Evolutionary conservation across 2,113 vertebrate species (phyloP).

Genomic region (Sakesphorus luctuosus): DNA sequence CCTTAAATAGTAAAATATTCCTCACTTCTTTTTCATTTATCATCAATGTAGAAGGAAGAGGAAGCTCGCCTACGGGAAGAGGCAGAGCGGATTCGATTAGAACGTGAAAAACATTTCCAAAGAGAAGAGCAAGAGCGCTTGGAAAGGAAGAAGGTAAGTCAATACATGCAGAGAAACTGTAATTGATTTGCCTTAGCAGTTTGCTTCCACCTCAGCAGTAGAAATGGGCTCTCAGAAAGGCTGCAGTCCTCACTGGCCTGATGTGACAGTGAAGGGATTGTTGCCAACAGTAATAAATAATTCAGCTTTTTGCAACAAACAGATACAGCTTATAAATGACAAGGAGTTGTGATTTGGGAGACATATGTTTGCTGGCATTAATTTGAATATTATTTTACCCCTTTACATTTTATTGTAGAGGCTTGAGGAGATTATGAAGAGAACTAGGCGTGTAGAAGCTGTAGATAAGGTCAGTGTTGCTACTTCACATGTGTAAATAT

Average conservation of each 20-base stretch:
- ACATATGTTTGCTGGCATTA: background rate
- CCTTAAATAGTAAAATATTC: background rate
- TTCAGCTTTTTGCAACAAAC: background rate
- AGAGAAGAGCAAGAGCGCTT: constrained; percentile 94
- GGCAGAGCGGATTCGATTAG: constrained; percentile 82
- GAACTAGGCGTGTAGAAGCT: constrained; percentile 88
- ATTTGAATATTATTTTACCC: background rate
- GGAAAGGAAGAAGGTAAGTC: constrained; percentile 92
- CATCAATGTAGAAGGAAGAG: constrained; percentile 83
- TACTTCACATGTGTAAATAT: background rate
- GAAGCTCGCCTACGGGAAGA: constrained; percentile 89
- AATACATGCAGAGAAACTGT: background rate
- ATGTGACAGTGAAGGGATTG: background rate
- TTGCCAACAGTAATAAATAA: background rate
- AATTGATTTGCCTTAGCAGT: background rate
- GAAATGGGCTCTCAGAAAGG: background rate
- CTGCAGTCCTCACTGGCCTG: background rate
- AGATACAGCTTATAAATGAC: background rate
- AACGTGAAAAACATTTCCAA: constrained; percentile 94
- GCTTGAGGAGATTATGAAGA: constrained; percentile 98
- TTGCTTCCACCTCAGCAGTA: background rate
- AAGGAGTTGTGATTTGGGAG: background rate
- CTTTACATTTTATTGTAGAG: constrained; percentile 77
- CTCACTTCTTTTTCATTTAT: background rate
- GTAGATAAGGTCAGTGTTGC: constrained; percentile 83